Conservation (phyloP, 2,888 invertebrate genomes). For the Prosapia bicincta region DNA sequence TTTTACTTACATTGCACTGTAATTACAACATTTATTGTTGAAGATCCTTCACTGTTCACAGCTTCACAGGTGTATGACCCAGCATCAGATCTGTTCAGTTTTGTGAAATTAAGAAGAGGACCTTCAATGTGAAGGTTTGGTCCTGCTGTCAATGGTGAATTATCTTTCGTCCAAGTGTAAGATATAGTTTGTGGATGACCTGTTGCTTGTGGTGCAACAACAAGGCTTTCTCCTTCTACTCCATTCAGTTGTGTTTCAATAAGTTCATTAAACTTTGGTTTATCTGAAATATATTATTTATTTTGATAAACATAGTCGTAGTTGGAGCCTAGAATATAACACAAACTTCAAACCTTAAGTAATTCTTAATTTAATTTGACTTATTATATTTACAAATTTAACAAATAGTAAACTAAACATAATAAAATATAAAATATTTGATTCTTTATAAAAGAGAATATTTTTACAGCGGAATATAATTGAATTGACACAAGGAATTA, state of each 20-base stretch:
- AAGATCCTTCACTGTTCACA: slow-evolving; percentile 81
- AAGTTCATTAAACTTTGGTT: slow-evolving; percentile 72
- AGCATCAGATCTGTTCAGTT: slow-evolving; percentile 73
- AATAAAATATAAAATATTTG: no score
- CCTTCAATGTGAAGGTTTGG: slow-evolving; percentile 59
- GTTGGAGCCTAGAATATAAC: no score
- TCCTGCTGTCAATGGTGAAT: slow-evolving; percentile 61
- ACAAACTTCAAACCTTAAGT: no score
- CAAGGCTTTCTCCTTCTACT: slow-evolving; percentile 76
- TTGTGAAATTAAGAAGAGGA: slow-evolving; percentile 78
- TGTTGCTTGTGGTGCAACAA: slow-evolving; percentile 73
- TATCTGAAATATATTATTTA: slow-evolving; percentile 65
- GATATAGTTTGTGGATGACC: slow-evolving; percentile 80
- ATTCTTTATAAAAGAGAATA: no score
- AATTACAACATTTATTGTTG: slow-evolving; percentile 71
- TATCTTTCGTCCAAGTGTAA: slow-evolving; percentile 88
- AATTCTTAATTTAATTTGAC: no score
- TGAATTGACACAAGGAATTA: no score
- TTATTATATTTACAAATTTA: no score
- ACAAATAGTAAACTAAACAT: no score
- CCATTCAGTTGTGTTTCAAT: slow-evolving; percentile 65
- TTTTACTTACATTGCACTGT: slow-evolving; percentile 90
- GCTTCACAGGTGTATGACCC: slow-evolving; percentile 86
- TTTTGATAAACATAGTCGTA: no score
- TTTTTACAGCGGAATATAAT: no score